Evolutionary conservation across 2,888 invertebrate species (phyloP).

Genomic region (Heliconius ismenius): DNA sequence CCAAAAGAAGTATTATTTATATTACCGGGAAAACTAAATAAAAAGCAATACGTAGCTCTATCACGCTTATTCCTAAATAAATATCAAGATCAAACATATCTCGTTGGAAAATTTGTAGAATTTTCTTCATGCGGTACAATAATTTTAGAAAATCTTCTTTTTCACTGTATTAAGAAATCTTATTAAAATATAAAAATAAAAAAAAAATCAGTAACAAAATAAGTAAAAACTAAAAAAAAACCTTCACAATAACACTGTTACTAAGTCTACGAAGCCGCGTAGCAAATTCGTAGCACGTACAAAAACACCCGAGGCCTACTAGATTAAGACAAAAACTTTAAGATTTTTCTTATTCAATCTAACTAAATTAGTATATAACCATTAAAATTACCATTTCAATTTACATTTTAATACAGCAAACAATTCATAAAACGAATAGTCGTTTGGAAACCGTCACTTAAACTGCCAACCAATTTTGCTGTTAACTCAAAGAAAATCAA

Average conservation of each 20-base stretch:
- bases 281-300: conserved; percentile 23
- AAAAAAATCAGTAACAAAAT: neutral
- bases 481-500: neutral
- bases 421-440: neutral
- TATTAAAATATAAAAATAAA: neutral
- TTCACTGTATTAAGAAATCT: neutral
- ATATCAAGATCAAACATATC: conserved; percentile 5
- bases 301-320: neutral
- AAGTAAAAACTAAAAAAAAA: neutral
- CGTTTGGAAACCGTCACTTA: neutral
- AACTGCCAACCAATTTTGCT: neutral
- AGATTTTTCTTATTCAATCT: neutral
- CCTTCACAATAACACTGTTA: neutral
- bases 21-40: conserved; percentile 19
- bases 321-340: neutral
- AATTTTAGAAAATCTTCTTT: neutral
- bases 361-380: neutral
- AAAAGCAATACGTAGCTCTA: conserved; percentile 14
- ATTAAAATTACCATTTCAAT: neutral
- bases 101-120: neutral
- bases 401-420: neutral
- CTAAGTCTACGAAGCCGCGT: conserved; percentile 14
- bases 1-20: no score
- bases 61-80: conserved; percentile 25
- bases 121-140: neutral